Evolutionary conservation across 2,888 invertebrate species (phyloP).

Genomic region (Caenorhabditis sulstoni): DNA sequence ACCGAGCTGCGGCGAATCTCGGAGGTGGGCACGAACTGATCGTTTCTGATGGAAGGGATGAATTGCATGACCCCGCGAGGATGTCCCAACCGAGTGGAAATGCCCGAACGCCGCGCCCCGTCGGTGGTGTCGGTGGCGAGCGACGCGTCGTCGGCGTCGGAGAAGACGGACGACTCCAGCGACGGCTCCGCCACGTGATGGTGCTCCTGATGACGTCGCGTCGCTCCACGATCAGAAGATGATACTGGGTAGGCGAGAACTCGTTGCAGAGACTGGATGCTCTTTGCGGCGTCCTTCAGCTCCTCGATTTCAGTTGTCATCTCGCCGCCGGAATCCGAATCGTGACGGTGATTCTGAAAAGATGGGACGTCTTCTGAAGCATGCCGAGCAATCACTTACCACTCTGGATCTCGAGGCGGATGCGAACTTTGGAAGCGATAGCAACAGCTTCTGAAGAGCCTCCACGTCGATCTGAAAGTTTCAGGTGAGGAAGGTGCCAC

Average conservation of each 20-base stretch:
- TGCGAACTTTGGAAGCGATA: constrained; percentile 62
- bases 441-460: constrained; percentile 66
- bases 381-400: neutral
- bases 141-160: constrained; percentile 60
- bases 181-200: constrained; percentile 15
- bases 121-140: constrained; percentile 58
- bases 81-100: constrained; percentile 74
- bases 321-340: constrained; percentile 66
- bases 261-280: constrained; percentile 75
- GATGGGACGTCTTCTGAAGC: neutral
- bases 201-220: constrained; percentile 25
- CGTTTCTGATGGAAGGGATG: constrained; percentile 74
- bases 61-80: constrained; percentile 80
- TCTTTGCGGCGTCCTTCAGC: constrained; percentile 77
- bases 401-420: constrained; percentile 25
- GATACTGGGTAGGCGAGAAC: constrained; percentile 69
- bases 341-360: constrained; percentile 48
- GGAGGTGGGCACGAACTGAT: constrained; percentile 56
- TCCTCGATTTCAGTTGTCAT: constrained; percentile 78
- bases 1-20: constrained; percentile 39
- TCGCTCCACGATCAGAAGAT: constrained; percentile 66
- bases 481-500: neutral
- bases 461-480: constrained; percentile 65
- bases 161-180: constrained; percentile 60
- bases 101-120: constrained; percentile 67